Evolutionary conservation across 1,140 invertebrate species (phyloP).

Genomic region (Pteromalus puparum): DNA sequence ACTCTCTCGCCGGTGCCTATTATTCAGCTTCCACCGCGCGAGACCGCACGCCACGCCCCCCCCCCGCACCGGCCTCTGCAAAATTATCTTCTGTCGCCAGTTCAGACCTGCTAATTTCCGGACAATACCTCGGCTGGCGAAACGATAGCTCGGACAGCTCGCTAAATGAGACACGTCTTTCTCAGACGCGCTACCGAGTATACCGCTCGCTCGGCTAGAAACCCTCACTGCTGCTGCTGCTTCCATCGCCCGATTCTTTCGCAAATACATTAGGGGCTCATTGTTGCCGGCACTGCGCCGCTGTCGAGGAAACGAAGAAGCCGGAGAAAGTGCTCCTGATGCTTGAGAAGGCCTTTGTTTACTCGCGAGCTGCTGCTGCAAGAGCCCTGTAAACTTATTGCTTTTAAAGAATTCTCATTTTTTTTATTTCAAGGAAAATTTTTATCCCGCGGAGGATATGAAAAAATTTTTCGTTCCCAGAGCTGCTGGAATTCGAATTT

Average conservation of each 20-base stretch:
- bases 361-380: background rate
- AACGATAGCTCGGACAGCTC: conserved; percentile 68
- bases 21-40: no score
- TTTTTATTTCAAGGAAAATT: background rate
- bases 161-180: conserved; percentile 64
- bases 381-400: background rate
- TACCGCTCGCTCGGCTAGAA: background rate
- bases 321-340: background rate
- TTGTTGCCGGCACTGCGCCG: background rate
- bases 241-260: conserved; percentile 56
- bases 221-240: conserved; percentile 11
- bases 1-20: no score
- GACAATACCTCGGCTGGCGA: conserved; percentile 62
- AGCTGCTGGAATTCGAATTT: background rate
- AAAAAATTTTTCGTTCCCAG: no score
- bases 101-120: no score
- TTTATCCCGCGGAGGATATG: background rate
- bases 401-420: background rate
- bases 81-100: no score
- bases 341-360: conserved; percentile 3
- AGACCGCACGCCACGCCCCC: no score
- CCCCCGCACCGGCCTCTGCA: no score
- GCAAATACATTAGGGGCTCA: conserved; percentile 56
- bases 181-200: background rate
- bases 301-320: background rate